phyloP scores from a whole-genome alignment of 2,797 vertebrate genomes.

The Cryptoprocta ferox region DNA sequence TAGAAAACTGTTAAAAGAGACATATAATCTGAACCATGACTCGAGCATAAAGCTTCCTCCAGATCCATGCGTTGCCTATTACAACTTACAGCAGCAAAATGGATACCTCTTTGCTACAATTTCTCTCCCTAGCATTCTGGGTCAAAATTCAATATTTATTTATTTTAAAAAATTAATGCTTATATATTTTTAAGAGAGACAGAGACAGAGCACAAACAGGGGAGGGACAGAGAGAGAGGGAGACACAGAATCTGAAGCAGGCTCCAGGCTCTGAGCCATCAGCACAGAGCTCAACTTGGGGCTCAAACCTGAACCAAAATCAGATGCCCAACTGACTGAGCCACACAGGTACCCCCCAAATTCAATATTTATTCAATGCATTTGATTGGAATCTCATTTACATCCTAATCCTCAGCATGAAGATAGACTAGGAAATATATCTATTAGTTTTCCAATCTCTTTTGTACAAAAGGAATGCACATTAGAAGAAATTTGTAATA shows the following conservation, averaged over 20 bases:
- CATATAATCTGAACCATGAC: not conserved
- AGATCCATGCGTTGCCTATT: not conserved
- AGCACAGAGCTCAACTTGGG: too few relatives aligned
- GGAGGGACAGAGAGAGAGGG: too few relatives aligned
- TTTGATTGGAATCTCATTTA: not conserved
- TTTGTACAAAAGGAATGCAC: not conserved
- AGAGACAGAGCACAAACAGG: too few relatives aligned
- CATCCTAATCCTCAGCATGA: not conserved
- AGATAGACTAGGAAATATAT: not conserved
- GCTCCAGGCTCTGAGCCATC: too few relatives aligned
- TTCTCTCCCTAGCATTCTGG: not conserved
- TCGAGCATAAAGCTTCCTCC: not conserved
- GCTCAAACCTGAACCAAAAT: too few relatives aligned
- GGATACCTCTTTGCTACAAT: not conserved
- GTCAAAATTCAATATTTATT: not conserved
- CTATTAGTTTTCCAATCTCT: not conserved
- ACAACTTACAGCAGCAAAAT: not conserved
- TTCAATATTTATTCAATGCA: not conserved
- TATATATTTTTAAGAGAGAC: too few relatives aligned
- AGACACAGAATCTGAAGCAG: too few relatives aligned
- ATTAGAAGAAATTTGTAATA: not conserved
- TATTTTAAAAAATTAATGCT: too few relatives aligned
- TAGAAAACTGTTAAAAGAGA: not conserved
- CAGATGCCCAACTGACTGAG: too few relatives aligned
- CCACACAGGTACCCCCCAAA: not conserved